A percentile compares a stretch with the other conserved stretches of the same genome.
Conservation (phyloP, 2,888 invertebrate species). For the Actias luna region DNA sequence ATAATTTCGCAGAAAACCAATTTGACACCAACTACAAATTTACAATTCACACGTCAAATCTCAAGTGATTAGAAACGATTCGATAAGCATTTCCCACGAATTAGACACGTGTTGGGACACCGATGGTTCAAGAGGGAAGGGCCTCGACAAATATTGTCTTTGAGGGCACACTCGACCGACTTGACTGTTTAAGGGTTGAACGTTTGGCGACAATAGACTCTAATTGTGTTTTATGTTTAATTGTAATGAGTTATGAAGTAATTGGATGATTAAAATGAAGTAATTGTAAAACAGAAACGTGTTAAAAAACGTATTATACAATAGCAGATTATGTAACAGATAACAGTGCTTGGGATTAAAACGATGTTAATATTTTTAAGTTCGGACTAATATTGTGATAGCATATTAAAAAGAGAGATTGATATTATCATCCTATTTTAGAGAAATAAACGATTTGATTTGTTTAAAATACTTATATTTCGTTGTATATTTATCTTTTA, state of each 20-base stretch:
- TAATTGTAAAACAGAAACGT: too few relatives aligned
- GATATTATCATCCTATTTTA: too few relatives aligned
- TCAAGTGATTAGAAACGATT: conserved; percentile 64
- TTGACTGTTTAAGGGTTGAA: conserved; percentile 68
- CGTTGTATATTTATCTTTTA: too few relatives aligned
- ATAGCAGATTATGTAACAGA: too few relatives aligned
- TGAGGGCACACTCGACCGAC: conserved; percentile 67
- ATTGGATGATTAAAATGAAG: conserved; percentile 10
- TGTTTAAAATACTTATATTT: too few relatives aligned
- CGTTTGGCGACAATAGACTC: conserved; percentile 35
- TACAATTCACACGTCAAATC: conserved; percentile 49
- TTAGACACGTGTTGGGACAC: conserved; percentile 64
- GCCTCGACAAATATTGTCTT: conserved; percentile 78
- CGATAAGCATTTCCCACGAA: conserved; percentile 66
- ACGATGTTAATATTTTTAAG: too few relatives aligned
- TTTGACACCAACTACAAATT: conserved; percentile 23
- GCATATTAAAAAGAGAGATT: too few relatives aligned
- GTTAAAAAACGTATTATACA: too few relatives aligned
- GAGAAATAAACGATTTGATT: too few relatives aligned
- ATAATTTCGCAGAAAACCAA: background rate
- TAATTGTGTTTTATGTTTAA: conserved; percentile 24
- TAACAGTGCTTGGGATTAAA: too few relatives aligned
- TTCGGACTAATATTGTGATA: too few relatives aligned
- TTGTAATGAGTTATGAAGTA: conserved; percentile 2
- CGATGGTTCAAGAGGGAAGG: conserved; percentile 47